phyloP scores from a whole-genome alignment of 1,140 invertebrate genomes.

The Zophobas atratus region DNA sequence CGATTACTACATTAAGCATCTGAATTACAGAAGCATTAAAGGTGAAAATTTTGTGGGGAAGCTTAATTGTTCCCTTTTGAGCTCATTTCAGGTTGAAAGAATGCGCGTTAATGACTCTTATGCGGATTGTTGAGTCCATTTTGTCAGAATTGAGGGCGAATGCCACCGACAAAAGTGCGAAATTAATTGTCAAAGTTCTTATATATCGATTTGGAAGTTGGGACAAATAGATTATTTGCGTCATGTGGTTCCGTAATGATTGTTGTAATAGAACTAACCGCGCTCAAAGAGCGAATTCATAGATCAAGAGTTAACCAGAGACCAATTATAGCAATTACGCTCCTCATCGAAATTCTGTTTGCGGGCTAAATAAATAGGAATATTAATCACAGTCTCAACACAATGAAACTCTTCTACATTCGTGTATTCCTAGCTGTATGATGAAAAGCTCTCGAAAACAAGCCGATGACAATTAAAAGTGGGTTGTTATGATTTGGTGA shows the following conservation, averaged over 20 bases:
- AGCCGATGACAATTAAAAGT: too few relatives aligned
- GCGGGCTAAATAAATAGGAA: background rate
- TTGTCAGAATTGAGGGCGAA: background rate
- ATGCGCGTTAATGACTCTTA: background rate
- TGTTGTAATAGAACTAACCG: background rate
- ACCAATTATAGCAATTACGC: background rate
- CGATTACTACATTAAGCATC: too few relatives aligned
- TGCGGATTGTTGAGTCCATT: background rate
- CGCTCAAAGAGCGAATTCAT: background rate
- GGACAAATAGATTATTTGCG: background rate
- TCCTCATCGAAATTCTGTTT: background rate
- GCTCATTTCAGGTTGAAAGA: background rate
- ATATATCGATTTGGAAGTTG: background rate
- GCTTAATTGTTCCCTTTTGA: background rate
- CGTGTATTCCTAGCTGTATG: too few relatives aligned
- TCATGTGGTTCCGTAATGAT: background rate
- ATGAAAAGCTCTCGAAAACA: too few relatives aligned
- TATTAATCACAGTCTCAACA: background rate
- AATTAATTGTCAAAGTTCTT: slow-evolving; percentile 5
- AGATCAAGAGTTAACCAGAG: background rate
- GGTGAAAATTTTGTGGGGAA: background rate
- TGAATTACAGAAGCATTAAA: too few relatives aligned
- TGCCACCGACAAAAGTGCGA: background rate
- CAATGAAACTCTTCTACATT: background rate
- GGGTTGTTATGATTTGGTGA: too few relatives aligned